These are phyloP conservation scores for Erebia ligea DNA, from an alignment of 2,888 invertebrate species.

Conservation along the genomic window DNA sequence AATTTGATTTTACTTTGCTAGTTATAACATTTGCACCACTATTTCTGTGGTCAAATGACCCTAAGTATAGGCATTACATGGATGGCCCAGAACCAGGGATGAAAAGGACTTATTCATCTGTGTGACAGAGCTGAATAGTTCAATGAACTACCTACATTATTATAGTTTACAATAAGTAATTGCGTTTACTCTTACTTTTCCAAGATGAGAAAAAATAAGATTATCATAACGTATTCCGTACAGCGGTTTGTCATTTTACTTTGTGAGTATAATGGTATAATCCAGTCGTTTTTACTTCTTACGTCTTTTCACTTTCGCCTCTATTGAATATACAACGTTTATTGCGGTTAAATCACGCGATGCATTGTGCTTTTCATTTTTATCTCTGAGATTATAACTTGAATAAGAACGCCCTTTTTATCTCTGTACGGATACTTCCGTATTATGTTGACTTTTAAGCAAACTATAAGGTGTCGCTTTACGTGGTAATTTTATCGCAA, in stretches of 20 bases:
- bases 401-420: neutral
- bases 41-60: too few species aligned
- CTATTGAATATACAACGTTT: conserved; percentile 32
- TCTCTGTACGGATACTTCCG: neutral
- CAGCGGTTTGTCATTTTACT: conserved; percentile 24
- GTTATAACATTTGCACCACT: too few species aligned
- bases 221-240: conserved; percentile 14
- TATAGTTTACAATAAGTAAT: neutral
- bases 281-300: conserved; percentile 29
- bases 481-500: too few species aligned
- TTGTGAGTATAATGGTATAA: conserved; percentile 34
- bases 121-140: too few species aligned
- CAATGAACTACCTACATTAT: too few species aligned
- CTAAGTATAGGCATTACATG: too few species aligned
- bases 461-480: too few species aligned
- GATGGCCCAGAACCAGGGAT: too few species aligned
- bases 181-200: neutral
- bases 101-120: too few species aligned
- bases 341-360: conserved; percentile 32
- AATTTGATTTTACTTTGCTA: too few species aligned
- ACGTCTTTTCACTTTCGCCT: conserved; percentile 33
- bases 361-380: conserved; percentile 33
- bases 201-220: neutral
- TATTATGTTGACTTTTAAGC: neutral
- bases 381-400: conserved; percentile 17